Conservation (phyloP, 2,113 vertebrate genomes). For the Notothenia rossii region DNA sequence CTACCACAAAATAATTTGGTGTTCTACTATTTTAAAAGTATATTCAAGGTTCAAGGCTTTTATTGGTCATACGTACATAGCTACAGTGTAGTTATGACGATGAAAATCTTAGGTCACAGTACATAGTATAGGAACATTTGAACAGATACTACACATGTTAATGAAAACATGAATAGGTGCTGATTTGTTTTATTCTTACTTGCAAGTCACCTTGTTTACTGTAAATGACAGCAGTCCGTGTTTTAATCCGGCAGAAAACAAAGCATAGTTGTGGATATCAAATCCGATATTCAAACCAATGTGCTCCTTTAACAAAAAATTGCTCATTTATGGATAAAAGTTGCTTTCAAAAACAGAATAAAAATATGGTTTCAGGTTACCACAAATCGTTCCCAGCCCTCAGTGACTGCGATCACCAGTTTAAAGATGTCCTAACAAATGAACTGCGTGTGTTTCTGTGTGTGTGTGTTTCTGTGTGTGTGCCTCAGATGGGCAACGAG, state of each 20-base stretch:
- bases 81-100: no score
- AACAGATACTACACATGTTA: no score
- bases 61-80: no score
- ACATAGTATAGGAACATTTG: no score
- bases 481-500: constrained; percentile 93
- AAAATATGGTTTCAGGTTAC: neutral
- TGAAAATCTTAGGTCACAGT: no score
- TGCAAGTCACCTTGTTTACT: neutral
- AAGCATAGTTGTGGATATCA: neutral
- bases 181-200: neutral
- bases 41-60: no score
- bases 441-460: neutral
- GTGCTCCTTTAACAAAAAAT: neutral
- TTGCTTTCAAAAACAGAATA: no score
- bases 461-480: neutral
- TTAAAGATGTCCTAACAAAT: neutral
- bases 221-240: neutral
- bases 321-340: no score
- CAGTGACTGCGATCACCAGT: neutral
- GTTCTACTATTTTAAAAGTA: no score
- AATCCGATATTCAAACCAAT: neutral
- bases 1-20: no score
- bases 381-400: neutral
- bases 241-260: neutral
- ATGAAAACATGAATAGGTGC: neutral